Percentiles rank a stretch among this genome's conserved stretches.
phyloP scores from a whole-genome alignment of 1,140 invertebrate species.

The Cecropterus lyciades region DNA sequence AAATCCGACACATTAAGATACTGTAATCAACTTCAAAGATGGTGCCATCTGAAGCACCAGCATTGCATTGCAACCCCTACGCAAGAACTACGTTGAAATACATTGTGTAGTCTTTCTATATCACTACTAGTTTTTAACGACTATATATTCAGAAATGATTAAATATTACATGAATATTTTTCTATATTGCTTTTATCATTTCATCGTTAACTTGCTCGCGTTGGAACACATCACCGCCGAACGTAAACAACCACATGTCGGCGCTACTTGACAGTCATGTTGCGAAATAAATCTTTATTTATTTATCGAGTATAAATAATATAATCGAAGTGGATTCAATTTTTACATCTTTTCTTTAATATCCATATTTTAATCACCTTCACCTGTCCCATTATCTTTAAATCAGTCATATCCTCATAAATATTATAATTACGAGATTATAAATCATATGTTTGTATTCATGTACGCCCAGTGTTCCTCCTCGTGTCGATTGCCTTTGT shows the following conservation, averaged over 20 bases:
- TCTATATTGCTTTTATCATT: too few species aligned
- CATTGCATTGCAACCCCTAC: too few species aligned
- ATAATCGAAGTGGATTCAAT: background rate
- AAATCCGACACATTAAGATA: too few species aligned
- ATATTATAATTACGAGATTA: background rate
- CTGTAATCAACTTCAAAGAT: too few species aligned
- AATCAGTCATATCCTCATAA: background rate
- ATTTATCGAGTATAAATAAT: background rate
- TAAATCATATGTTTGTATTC: background rate
- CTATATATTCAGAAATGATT: too few species aligned
- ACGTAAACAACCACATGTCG: background rate
- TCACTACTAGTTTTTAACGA: too few species aligned
- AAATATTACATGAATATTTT: too few species aligned
- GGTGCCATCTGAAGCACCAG: too few species aligned
- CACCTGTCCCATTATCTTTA: conserved; percentile 2
- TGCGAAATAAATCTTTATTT: conserved; percentile 4
- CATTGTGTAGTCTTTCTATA: too few species aligned
- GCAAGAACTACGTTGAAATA: too few species aligned
- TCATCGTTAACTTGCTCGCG: background rate
- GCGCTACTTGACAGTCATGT: background rate
- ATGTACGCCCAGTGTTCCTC: background rate
- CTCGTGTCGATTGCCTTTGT: background rate
- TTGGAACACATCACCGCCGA: background rate
- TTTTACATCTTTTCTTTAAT: conserved; percentile 6
- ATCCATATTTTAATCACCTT: background rate